A percentile compares a stretch with the other conserved stretches of the same genome.
Conservation (phyloP, 2,888 invertebrate species). For the Rhabditoides inermis region DNA sequence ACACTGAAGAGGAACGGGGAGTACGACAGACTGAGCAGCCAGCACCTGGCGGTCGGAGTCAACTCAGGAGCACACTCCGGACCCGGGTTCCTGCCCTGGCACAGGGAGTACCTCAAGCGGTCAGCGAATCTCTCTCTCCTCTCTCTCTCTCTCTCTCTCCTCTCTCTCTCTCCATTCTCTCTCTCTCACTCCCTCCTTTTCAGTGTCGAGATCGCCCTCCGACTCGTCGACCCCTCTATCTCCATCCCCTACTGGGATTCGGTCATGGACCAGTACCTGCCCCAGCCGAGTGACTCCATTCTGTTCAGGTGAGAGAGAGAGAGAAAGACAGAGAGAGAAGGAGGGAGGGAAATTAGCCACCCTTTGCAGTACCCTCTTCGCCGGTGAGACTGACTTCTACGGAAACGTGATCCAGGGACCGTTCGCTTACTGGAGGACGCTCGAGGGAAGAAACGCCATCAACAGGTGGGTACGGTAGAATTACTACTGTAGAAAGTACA, state of each 20-base stretch:
- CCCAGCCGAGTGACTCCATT: conserved; percentile 52
- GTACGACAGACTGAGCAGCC: conserved; percentile 41
- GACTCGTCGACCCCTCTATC: conserved; percentile 52
- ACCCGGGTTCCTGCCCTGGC: conserved; percentile 51
- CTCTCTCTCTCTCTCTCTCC: neutral
- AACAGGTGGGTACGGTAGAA: conserved; percentile 21
- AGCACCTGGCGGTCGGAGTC: conserved; percentile 41
- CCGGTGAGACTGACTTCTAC: conserved; percentile 43
- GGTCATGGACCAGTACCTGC: conserved; percentile 52
- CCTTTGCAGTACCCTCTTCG: conserved; percentile 52
- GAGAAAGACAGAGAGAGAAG: conserved; percentile 31
- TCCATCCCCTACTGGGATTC: conserved; percentile 55
- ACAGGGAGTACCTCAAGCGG: conserved; percentile 43
- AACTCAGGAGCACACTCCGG: conserved; percentile 48
- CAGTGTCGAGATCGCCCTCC: conserved; percentile 44
- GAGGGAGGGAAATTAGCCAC: conserved; percentile 18
- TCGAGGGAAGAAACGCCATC: conserved; percentile 48
- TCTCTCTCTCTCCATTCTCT: neutral
- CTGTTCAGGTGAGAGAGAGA: no score
- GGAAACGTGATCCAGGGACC: conserved; percentile 42
- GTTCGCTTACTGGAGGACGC: conserved; percentile 49
- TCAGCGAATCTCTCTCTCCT: neutral
- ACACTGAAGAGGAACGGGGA: conserved; percentile 46
- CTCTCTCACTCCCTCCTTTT: conserved; percentile 1
- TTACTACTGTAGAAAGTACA: neutral